Conservation (phyloP, 1,140 invertebrate genomes). For the Bombyx mori region ASM3026992v2 NC_085118.1:1651001-1651500, state of each 20-base stretch:
- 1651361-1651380: constrained; percentile 80
- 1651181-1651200: constrained; percentile 78
- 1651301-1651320: constrained; percentile 78
- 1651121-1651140: constrained; percentile 82
- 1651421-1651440: constrained; percentile 80
- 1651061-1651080: constrained; percentile 79
- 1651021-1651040: background rate
- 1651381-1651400: constrained; percentile 77
- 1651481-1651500: constrained; percentile 83
- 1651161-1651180: constrained; percentile 79
- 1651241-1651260: constrained; percentile 81
- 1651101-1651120: constrained; percentile 79
- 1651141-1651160: constrained; percentile 81
- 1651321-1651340: constrained; percentile 80
- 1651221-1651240: constrained; percentile 78
- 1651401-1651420: constrained; percentile 80
- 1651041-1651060: constrained; percentile 10
- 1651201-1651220: constrained; percentile 78
- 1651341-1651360: constrained; percentile 79
- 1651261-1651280: constrained; percentile 73
- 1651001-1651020: too few species aligned
- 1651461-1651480: constrained; percentile 80
- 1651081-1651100: constrained; percentile 79
- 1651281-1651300: constrained; percentile 77
- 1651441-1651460: constrained; percentile 82